Evolutionary conservation across 1,140 invertebrate genomes (phyloP), one percentile per base, ranked within the genome.

Genomic region (Drosophila busckii): DNA sequence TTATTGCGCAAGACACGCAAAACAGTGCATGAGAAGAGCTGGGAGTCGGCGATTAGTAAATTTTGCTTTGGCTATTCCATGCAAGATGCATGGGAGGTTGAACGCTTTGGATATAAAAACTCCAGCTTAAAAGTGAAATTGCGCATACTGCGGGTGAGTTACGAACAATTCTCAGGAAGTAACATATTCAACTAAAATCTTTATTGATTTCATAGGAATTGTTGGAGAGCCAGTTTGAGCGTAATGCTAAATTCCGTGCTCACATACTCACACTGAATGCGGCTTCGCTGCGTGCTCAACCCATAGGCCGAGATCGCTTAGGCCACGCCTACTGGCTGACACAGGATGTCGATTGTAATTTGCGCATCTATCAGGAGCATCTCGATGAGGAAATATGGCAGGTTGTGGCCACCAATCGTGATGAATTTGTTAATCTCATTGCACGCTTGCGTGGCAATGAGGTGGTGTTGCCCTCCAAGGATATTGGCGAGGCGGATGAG

Each of bases 371-470:
- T 87, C 93, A 93, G 76, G 97, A 99, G 89, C 96, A 98, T 85
- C 91, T 94, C 45, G 97, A 98, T 89, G 97, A 98, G 84, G 96
- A 98, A 85, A 96, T 94, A 9, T 99, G 97, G 97, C 92, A 95
- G 84, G 89, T 98, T 25, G 93, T 98, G 59, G 97, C 96, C 56
- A 95, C 92, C 93, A 93, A 93, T 84, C 88, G 93, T 40, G 92
- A 94, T 58, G 93, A 93, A 62, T 88, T 96, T 52, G 91, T 93
- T 10, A 89, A 90, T 70, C 89, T 96, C 4, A 95, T 97, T 73
- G 88, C 88, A 17, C 90, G 92, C 48, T 88, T 96, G 17, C 92
- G 92, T 31, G 90, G 91, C 69, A 92, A 92, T 22, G 92, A 93
- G 73, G 90, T 92, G 46, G 88, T 90, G 2, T 75, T 89, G 10